Evolutionary conservation across 2,797 vertebrate species (phyloP).

Genomic region (Triplophysa yarkandensis): DNA sequence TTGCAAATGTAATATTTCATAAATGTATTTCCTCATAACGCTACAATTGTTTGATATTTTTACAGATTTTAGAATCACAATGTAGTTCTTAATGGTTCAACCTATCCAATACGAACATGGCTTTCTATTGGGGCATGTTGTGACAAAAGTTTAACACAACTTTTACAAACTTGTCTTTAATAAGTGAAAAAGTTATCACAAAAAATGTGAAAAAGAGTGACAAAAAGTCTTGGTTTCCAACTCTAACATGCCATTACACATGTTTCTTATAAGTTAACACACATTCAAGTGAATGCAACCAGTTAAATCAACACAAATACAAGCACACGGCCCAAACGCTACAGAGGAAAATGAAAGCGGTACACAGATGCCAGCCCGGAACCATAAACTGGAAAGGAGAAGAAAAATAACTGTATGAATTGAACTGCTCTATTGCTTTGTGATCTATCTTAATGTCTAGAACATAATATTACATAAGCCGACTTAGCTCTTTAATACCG

Average conservation of each 20-base stretch:
- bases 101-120: not conserved
- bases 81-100: not conserved
- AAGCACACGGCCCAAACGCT: not conserved
- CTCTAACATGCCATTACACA: not conserved
- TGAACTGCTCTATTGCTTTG: constrained; percentile 71
- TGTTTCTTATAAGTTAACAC: not conserved
- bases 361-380: constrained; percentile 6
- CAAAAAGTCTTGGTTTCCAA: not conserved
- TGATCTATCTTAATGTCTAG: constrained; percentile 59
- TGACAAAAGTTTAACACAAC: not conserved
- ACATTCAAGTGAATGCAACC: not conserved
- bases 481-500: constrained; percentile 68
- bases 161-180: not conserved
- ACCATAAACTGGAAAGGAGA: constrained; percentile 36
- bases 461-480: constrained; percentile 65
- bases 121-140: not conserved
- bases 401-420: constrained; percentile 71
- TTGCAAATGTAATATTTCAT: too few species aligned
- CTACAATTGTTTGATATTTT: not conserved
- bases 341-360: constrained; percentile 8
- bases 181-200: too few species aligned
- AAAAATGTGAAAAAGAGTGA: constrained; percentile 4
- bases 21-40: too few species aligned
- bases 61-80: not conserved
- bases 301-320: constrained; percentile 9